phyloP scores from a whole-genome alignment of 2,797 vertebrate species.

The Poecilia velifera region DNA sequence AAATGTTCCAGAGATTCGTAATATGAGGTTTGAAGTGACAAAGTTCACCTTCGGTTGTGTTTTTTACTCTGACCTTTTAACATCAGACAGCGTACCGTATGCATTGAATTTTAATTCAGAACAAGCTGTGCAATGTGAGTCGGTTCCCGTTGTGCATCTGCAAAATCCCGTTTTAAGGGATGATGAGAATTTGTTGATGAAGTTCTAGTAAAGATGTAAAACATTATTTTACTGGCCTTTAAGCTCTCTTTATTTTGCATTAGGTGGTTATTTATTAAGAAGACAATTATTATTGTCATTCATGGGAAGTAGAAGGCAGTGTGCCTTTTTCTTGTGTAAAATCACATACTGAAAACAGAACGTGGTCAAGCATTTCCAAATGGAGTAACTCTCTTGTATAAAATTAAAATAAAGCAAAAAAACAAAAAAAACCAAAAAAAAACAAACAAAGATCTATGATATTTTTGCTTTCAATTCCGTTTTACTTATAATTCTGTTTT shows the following conservation, averaged over 20 bases:
- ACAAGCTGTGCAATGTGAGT: constrained; percentile 5
- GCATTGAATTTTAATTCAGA: constrained; percentile 34
- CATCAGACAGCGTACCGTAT: constrained; percentile 36
- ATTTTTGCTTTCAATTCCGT: not conserved
- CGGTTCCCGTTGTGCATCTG: not conserved
- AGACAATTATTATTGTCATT: not conserved
- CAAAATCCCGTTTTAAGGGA: not conserved
- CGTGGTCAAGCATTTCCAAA: not conserved
- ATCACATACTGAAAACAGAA: not conserved
- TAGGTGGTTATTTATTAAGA: not conserved
- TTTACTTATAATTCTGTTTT: not conserved
- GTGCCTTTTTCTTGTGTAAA: not conserved
- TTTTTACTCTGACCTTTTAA: constrained; percentile 34
- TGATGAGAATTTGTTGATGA: not conserved
- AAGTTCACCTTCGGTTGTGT: constrained; percentile 11
- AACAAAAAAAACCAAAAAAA: not conserved
- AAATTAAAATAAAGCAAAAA: not conserved
- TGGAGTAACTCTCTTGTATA: not conserved
- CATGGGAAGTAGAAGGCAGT: not conserved
- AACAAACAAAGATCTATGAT: not conserved
- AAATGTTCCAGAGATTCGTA: not conserved
- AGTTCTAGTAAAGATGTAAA: not conserved
- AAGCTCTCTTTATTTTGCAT: not conserved
- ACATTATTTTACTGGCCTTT: not conserved
- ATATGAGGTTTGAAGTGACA: constrained; percentile 1